Base-by-base conservation (phyloP, 1,140 invertebrate species). In the Drosophila subpulchrella region DNA sequence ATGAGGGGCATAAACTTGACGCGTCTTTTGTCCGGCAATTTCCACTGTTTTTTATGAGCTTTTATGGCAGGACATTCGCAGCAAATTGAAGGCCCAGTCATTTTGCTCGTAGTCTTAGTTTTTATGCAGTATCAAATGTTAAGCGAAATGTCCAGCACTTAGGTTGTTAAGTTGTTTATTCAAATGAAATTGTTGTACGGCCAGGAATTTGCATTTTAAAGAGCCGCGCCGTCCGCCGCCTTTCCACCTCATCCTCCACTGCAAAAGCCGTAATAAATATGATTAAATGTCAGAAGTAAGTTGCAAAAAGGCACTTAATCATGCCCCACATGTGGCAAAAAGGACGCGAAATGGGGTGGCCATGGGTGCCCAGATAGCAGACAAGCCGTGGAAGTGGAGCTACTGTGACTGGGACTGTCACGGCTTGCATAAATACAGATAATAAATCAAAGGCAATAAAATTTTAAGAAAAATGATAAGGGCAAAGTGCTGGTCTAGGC, bases 381-480 rank as follows among this genome's bases (percentile, higher is more conserved):
- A 70, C 42, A 63, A 20, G 12, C 13, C 38, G 8, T 34, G 46
- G 15, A n/a, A 39, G n/a, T 44, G 60, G 17, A 27, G 15, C 13
- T 10, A 36, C 60, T 42, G 55, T 8, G 55, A 63, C 50, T 47
- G 66, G 1, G 47, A 46, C 48, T 57, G 47, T 42, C 56, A 65
- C 73, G 70, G 76, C 68, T 61, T 48, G 63, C 78, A 77, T 68
- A 84, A 81, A 84, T 77, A 85, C 81, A 70, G 78, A 81, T 78
- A 85, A 85, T 85, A 85, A 85, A 85, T 85, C 81, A 85, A 85
- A 59, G 62, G 60, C 78, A 81, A 78, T 75, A 75, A 62, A 81
- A 77, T 71, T 71, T 76, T 76, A 61, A 77, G 44, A 77, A 48
- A 70, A 70, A 60, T 68, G 53, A 59, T 68, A 54, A 54, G 51